These are phyloP conservation scores for Globodera rostochiensis DNA, from an alignment of 1,140 invertebrate genomes.

Conservation along the genomic window DNA sequence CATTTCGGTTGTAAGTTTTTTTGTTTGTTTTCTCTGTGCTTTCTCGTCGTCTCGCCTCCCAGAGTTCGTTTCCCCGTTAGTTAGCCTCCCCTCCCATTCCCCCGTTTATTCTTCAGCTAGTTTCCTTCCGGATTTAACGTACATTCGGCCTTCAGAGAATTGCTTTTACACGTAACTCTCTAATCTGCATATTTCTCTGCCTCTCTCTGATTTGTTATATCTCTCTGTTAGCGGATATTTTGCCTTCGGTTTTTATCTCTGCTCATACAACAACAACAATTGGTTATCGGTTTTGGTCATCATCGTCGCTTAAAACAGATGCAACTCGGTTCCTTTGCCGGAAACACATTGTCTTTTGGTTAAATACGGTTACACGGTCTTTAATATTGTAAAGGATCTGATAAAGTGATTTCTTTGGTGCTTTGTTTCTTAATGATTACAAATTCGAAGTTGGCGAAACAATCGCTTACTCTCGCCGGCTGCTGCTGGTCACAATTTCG, in stretches of 20 bases:
- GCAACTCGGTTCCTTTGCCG: not conserved
- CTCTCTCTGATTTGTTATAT: not conserved
- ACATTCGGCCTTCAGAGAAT: not conserved
- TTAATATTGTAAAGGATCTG: not conserved
- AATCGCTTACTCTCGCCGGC: too few species aligned
- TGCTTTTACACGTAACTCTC: not conserved
- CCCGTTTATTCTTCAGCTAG: not conserved
- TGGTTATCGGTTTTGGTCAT: not conserved
- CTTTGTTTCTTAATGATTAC: too few species aligned
- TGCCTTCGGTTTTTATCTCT: not conserved
- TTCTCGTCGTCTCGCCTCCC: not conserved
- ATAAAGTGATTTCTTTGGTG: not conserved
- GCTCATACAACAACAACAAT: not conserved
- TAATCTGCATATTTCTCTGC: not conserved
- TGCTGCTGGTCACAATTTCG: too few species aligned
- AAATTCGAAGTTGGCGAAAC: too few species aligned
- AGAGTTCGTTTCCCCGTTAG: not conserved
- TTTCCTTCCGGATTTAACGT: not conserved
- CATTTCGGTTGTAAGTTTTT: not conserved
- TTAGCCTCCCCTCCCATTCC: not conserved
- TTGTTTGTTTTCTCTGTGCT: not conserved
- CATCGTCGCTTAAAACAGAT: not conserved
- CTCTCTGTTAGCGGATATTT: slow-evolving; percentile 2
- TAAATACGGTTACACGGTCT: not conserved
- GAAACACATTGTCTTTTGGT: slow-evolving; percentile 1